Evolutionary conservation across 2,113 vertebrate genomes (phyloP), one percentile per base, ranked within the genome.

Genomic region (Prunella himalayana): DNA sequence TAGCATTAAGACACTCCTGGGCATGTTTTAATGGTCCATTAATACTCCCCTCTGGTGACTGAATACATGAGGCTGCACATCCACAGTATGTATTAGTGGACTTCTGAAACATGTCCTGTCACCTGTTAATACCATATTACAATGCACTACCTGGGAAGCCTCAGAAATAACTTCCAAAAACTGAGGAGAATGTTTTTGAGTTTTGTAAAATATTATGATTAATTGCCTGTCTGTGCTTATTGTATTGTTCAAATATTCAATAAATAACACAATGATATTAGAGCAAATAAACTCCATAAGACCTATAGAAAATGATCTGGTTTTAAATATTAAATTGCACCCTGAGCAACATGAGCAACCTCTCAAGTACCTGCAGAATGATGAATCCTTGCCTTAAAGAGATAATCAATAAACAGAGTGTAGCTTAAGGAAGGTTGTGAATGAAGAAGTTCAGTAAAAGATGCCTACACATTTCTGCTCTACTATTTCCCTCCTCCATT

Each of bases 21-120:
- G 94, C 51, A 68, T 85, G 72, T 98, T 98, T 97, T 96, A 96
- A 95, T 95, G 87, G 92, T 92, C 92, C 84, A 94, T 97, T 97
- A 96, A 95, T 96, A 95, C 63, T 86, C 2, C 17, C 51, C 78
- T 92, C 79, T 28, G 30, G 92, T 94, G 60, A 71, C 59, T 95
- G 87, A 92, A 79, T 73, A 66, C 59, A 82, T 85, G 94, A 94
- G 63, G 42, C 78, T 97, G 94, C 87, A 92, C 96, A 96, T 93
- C 69, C 50, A 96, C 30, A 42, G 39, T 45, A 83, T 82, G 94
- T 82, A 70, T 95, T 96, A 96, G 91, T 44, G 75, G 80, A 92
- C 82, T 44, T 54, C 77, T 95, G 94, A 88, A 97, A 96, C 90
- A 91, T 59, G 86, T 49, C 86, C 79, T 50, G 35, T 89, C 94